Conservation (phyloP, 2,113 vertebrate species). For the Alligator mississippiensis region DNA sequence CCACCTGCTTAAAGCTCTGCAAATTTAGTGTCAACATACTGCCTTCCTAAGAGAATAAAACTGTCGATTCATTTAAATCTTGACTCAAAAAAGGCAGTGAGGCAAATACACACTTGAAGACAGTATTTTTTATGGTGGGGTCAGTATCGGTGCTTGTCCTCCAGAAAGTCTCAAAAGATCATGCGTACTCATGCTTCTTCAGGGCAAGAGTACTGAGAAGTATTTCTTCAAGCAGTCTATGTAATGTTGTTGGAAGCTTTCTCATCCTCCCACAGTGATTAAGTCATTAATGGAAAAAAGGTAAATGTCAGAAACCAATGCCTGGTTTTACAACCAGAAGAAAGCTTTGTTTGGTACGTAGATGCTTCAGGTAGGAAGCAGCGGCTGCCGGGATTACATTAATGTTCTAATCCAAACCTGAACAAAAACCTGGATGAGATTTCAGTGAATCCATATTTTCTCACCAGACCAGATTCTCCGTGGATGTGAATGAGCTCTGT, state of each 20-base stretch:
- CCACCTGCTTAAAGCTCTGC: not conserved
- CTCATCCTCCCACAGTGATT: not conserved
- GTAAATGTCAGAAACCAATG: not conserved
- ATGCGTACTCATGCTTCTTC: conserved; percentile 2
- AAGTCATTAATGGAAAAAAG: not conserved
- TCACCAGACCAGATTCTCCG: not conserved
- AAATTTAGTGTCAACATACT: conserved; percentile 42
- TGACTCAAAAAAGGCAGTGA: conserved; percentile 21
- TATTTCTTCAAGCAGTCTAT: not conserved
- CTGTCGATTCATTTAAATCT: conserved; percentile 6
- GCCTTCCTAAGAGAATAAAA: conserved; percentile 24
- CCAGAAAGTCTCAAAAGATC: not conserved
- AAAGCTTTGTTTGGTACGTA: not conserved
- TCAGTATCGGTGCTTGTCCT: not conserved
- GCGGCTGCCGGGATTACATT: not conserved
- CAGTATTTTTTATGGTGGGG: not conserved
- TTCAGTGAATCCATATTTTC: not conserved
- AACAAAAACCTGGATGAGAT: not conserved
- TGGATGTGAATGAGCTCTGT: not conserved
- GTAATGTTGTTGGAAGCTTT: not conserved
- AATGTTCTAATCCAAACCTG: not conserved
- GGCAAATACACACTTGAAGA: not conserved
- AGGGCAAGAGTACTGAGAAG: not conserved
- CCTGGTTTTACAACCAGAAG: not conserved
- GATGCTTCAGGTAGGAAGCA: not conserved